These are phyloP conservation scores for Seison nebaliae DNA, from an alignment of 1,140 invertebrate species.

Conservation along the genomic window DNA sequence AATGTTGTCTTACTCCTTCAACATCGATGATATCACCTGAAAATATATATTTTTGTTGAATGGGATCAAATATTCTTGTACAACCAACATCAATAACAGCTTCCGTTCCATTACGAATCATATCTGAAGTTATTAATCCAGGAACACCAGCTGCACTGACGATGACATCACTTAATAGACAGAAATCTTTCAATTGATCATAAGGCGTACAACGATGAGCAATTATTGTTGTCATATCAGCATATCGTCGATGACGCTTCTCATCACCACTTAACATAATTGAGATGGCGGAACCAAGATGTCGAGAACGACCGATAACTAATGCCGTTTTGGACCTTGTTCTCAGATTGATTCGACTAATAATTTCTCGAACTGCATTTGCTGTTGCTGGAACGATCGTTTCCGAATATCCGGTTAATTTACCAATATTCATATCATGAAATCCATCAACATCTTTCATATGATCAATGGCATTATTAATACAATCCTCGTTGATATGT, in stretches of 20 bases:
- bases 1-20: too few species aligned
- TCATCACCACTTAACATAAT: too few species aligned
- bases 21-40: too few species aligned
- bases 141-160: neutral
- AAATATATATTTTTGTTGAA: too few species aligned
- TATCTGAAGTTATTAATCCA: neutral
- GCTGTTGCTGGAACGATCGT: slow-evolving; percentile 67
- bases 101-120: too few species aligned
- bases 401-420: slow-evolving; percentile 40
- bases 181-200: too few species aligned
- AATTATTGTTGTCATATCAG: slow-evolving; percentile 80
- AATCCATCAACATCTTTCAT: slow-evolving; percentile 89
- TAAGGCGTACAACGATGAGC: too few species aligned
- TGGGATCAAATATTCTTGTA: too few species aligned
- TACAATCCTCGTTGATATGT: slow-evolving; percentile 52
- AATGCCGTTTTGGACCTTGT: slow-evolving; percentile 62
- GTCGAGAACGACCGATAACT: slow-evolving; percentile 79
- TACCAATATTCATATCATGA: slow-evolving; percentile 67
- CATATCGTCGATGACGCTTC: too few species aligned
- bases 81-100: too few species aligned
- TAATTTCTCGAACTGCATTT: slow-evolving; percentile 64
- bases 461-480: slow-evolving; percentile 56
- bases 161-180: neutral
- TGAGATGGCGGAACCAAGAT: slow-evolving; percentile 74
- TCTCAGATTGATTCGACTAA: slow-evolving; percentile 37